These are phyloP conservation scores for Eueides isabella DNA, from an alignment of 1,140 invertebrate genomes.

Conservation along the genomic window DNA sequence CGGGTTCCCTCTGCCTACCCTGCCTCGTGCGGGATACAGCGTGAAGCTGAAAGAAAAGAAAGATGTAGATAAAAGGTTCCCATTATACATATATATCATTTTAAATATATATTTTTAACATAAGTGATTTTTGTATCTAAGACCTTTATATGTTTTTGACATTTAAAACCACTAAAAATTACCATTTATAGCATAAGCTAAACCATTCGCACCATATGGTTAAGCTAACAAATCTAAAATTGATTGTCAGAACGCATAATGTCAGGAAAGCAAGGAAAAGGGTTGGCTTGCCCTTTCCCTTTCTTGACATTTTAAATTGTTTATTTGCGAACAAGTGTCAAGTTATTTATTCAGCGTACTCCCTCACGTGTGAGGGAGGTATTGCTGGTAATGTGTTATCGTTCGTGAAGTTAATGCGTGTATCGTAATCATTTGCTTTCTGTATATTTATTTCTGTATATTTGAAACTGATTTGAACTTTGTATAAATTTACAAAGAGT, in stretches of 20 bases:
- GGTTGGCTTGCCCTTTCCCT: conserved; percentile 73
- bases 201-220: conserved; percentile 20
- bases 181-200: neutral
- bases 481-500: neutral
- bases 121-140: no score
- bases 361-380: conserved; percentile 26
- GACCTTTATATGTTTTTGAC: no score
- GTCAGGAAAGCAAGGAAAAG: conserved; percentile 65
- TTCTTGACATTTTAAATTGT: conserved; percentile 82
- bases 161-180: no score
- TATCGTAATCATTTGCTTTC: neutral
- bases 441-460: neutral
- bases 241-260: conserved; percentile 78
- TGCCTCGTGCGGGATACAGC: no score
- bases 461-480: neutral
- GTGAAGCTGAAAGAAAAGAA: no score
- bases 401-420: conserved; percentile 12
- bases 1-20: no score
- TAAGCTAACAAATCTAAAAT: conserved; percentile 71
- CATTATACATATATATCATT: no score
- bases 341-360: conserved; percentile 75
- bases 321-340: conserved; percentile 81
- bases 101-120: no score
- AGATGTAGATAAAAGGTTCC: no score
- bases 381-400: conserved; percentile 23